Conservation (phyloP, 2,888 invertebrate genomes). For the Clistopyga incitator region DNA sequence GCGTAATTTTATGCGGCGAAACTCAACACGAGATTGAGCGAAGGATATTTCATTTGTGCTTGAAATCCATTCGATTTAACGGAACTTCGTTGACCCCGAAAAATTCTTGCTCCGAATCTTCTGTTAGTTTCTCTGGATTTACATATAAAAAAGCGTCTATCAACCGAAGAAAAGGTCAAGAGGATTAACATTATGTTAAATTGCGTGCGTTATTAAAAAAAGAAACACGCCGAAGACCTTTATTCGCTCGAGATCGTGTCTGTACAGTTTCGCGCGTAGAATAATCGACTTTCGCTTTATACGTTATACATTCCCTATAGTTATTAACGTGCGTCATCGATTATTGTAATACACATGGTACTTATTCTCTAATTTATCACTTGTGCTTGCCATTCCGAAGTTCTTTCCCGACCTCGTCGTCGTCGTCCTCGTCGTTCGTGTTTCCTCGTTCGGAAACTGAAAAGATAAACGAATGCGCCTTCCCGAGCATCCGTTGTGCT, state of each 20-base stretch:
- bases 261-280: constrained; percentile 59
- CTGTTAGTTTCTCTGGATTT: background rate
- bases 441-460: constrained; percentile 2
- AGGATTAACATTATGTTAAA: background rate
- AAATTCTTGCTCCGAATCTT: too few relatives aligned
- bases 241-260: constrained; percentile 58
- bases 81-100: too few relatives aligned
- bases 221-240: constrained; percentile 54
- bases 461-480: constrained; percentile 2
- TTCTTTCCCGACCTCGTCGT: constrained; percentile 26
- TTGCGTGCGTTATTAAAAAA: constrained; percentile 40
- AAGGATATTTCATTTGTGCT: too few relatives aligned
- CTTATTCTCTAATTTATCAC: constrained; percentile 65
- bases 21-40: too few relatives aligned
- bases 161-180: background rate
- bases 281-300: constrained; percentile 60
- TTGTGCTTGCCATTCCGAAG: constrained; percentile 58
- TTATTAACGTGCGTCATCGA: constrained; percentile 55
- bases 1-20: background rate
- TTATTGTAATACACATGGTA: constrained; percentile 66
- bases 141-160: background rate
- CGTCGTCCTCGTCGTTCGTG: background rate
- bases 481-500: constrained; percentile 7
- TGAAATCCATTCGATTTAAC: too few relatives aligned
- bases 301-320: constrained; percentile 38